Base-by-base conservation (phyloP, 2,797 vertebrate species). In the Ctenopoma multispine region DNA sequence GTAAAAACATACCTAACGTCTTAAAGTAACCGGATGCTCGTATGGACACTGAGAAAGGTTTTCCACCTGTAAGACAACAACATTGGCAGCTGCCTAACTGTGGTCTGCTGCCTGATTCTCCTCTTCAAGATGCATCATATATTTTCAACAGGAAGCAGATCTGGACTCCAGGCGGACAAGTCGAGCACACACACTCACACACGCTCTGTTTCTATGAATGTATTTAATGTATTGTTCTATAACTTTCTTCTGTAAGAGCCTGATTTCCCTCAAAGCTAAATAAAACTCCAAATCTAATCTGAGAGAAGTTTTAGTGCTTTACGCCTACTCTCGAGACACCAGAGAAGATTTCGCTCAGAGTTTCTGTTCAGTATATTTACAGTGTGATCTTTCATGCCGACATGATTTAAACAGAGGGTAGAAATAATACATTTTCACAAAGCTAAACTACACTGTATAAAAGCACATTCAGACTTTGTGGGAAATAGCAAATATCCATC, bases 401-500 rank as follows among this genome's bases (percentile, higher is more conserved):
- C 0, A 24, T 43, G 34, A 48, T 58, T 47, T 60, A 36, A 38
- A 61, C 24, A 24, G 1, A 13, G 23, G 4, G 15, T 27, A 4
- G 11, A 67, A 71, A 69, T 38, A 34, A 62, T 14, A 27, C 11
- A n/a, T 10, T 15, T 18, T 41, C 34, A 10, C 14, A n/a, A 47
- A 21, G 31, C 14, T n/a, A 7, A 38, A 38, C 54, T 50, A 18
- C 57, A 17, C 24, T 61, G 23, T 49, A 56, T 47, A 55, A 34
- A 29, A 51, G 40, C 48, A 17, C 44, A 76, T 73, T 49, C 8
- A 47, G 4, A 48, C 58, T 10, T 36, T 44, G 49, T 38, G 47
- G 46, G 55, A 59, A 69, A 71, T 49, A 21, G 57, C 38, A 76
- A 41, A n/a, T 15, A 5, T 1, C 17, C 46, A 20, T 77, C 54